A percentile compares a stretch with the other conserved stretches of the same genome.
phyloP scores from a whole-genome alignment of 2,797 vertebrate genomes.

The Pseudotriccus pelzelni region DNA sequence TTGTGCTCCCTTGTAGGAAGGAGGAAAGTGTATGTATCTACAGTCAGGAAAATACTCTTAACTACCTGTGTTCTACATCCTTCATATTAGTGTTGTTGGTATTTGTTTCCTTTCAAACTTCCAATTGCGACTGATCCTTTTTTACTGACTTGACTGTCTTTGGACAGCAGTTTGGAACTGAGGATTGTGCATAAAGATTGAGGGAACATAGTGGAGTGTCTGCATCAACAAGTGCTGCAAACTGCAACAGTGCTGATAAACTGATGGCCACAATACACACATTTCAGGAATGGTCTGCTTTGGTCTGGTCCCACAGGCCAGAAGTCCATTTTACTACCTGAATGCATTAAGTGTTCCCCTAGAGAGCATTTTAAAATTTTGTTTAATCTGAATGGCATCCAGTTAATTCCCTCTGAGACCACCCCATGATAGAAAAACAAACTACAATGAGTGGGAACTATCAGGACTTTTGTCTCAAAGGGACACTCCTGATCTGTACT shows the following conservation, averaged over 20 bases:
- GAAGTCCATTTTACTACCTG: not conserved
- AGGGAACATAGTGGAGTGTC: not conserved
- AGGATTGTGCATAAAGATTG: not conserved
- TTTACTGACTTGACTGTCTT: not conserved
- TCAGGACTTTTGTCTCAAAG: not conserved
- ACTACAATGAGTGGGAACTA: not conserved
- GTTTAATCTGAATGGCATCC: not conserved
- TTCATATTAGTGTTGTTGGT: not conserved
- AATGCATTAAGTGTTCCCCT: not conserved
- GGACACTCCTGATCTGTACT: not conserved
- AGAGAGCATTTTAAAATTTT: not conserved
- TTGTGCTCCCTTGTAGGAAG: not conserved
- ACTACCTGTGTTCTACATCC: not conserved
- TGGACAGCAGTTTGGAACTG: not conserved
- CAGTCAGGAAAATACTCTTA: not conserved
- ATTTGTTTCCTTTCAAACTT: not conserved
- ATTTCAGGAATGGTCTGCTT: not conserved
- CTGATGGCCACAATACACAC: not conserved
- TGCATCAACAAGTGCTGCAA: not conserved
- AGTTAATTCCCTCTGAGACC: not conserved
- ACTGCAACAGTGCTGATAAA: not conserved
- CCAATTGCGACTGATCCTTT: not conserved
- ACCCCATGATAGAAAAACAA: not conserved
- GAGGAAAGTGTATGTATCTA: not conserved
- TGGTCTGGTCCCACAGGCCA: not conserved